Conservation (phyloP, 2,113 vertebrate genomes). For the Tachycineta bicolor region DNA sequence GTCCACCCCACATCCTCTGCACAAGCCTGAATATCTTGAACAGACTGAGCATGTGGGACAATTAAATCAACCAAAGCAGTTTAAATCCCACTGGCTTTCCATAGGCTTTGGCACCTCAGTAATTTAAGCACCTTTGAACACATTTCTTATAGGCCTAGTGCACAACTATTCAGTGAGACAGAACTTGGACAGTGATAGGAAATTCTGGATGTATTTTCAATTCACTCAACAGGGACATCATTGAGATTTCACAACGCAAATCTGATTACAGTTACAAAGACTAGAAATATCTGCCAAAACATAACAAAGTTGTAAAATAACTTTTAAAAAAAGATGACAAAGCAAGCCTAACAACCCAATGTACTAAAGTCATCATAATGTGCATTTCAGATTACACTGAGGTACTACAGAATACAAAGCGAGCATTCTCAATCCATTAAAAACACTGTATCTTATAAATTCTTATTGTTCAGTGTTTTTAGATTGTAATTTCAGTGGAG, state of each 20-base stretch:
- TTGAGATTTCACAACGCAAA: not conserved
- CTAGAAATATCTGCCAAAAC: not conserved
- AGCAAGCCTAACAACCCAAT: not conserved
- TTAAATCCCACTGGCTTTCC: not conserved
- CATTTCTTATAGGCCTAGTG: not conserved
- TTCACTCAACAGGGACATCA: not conserved
- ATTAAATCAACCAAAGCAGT: not conserved
- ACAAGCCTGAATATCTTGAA: not conserved
- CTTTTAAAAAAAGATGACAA: not conserved
- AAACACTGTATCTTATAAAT: not conserved
- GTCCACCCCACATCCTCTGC: not conserved
- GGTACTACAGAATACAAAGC: not conserved
- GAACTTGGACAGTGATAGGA: not conserved
- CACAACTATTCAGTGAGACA: not conserved
- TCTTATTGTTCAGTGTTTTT: not conserved
- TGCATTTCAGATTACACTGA: not conserved
- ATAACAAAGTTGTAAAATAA: not conserved
- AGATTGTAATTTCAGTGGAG: not conserved
- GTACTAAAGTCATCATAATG: not conserved
- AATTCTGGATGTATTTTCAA: not conserved
- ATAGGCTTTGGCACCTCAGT: not conserved
- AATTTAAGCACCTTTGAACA: not conserved
- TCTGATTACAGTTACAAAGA: not conserved
- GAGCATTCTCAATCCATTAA: not conserved
- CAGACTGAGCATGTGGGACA: not conserved